Percentiles rank a stretch among this genome's conserved stretches.
phyloP scores from a whole-genome alignment of 2,113 vertebrate genomes.

The Camelus bactrianus region DNA sequence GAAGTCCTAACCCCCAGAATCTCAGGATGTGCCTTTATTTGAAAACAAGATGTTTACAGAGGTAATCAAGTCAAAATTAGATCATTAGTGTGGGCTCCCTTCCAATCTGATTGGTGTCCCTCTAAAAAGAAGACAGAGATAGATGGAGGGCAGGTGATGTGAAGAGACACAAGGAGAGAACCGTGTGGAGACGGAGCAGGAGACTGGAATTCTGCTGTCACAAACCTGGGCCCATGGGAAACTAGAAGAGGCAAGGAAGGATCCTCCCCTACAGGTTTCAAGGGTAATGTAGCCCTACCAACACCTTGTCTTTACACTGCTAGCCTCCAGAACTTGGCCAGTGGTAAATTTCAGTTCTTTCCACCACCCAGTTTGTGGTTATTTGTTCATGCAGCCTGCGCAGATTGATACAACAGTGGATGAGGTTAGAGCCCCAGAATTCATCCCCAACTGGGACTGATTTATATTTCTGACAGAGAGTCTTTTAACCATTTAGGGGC shows the following conservation, averaged over 20 bases:
- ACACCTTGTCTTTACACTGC: background rate
- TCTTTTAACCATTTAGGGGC: background rate
- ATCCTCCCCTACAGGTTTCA: background rate
- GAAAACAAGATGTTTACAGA: background rate
- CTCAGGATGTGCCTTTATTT: background rate
- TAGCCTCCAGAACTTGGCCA: background rate
- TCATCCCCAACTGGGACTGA: background rate
- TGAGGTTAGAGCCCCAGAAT: background rate
- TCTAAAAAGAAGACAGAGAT: background rate
- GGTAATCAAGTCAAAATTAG: background rate
- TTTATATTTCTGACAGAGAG: background rate
- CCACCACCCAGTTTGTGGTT: background rate
- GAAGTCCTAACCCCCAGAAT: background rate
- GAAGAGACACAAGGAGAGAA: rapidly evolving
- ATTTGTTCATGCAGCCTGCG: background rate
- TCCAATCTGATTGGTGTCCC: background rate
- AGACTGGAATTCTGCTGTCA: rapidly evolving
- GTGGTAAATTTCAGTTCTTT: background rate
- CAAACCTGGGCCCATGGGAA: background rate
- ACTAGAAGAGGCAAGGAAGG: background rate
- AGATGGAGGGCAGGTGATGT: background rate
- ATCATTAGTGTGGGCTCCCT: background rate
- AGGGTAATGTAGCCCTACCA: rapidly evolving
- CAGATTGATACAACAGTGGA: background rate
- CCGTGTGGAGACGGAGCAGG: background rate